Evolutionary conservation across 2,113 vertebrate species (phyloP).

Genomic region (Actenoides lindsayi): DNA sequence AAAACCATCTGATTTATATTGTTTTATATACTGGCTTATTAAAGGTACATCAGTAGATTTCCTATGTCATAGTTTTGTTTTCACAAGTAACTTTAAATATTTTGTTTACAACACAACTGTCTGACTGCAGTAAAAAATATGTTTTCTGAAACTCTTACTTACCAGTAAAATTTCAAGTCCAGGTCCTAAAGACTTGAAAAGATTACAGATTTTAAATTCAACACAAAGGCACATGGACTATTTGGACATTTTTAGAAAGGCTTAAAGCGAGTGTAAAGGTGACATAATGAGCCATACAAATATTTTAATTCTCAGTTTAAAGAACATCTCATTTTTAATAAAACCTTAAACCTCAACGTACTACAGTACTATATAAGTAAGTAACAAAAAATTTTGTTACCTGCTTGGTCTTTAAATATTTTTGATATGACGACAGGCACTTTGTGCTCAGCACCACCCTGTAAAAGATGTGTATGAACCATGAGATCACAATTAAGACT

Average conservation of each 20-base stretch:
- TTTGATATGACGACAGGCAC: conserved; percentile 95
- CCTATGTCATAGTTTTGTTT: background rate
- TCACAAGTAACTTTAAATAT: background rate
- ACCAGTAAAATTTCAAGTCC: background rate
- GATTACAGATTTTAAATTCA: background rate
- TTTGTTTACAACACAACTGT: background rate
- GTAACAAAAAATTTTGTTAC: conserved; percentile 74
- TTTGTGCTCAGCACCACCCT: conserved; percentile 94
- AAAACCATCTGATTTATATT: background rate
- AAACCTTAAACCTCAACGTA: background rate
- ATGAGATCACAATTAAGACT: background rate
- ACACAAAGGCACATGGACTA: background rate
- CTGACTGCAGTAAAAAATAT: background rate
- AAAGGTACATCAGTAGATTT: background rate
- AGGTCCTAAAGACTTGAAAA: background rate
- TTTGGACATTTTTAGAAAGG: background rate
- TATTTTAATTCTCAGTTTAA: background rate
- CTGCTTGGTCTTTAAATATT: conserved; percentile 95
- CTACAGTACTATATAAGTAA: background rate
- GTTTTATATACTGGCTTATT: background rate
- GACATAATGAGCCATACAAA: background rate
- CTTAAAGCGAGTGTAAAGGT: background rate
- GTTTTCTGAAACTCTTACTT: background rate
- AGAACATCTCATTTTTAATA: background rate
- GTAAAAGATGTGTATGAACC: conserved; percentile 52